Base-by-base conservation (phyloP, 2,113 vertebrate genomes). In the Silurus asotus region DNA sequence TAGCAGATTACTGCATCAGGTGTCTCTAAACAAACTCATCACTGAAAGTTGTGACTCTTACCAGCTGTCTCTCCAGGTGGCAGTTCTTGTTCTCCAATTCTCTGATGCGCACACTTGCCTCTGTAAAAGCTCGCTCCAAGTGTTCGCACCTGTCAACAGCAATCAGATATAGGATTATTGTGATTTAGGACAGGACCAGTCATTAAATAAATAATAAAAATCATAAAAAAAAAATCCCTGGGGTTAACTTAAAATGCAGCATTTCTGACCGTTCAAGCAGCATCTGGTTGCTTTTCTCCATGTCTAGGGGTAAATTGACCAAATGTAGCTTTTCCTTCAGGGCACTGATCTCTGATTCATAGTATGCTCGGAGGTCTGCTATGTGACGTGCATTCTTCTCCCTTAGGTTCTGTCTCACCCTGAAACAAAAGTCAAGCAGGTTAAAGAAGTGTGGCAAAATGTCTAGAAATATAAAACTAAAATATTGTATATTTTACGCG, bases 311-410 rank as follows among this genome's bases (percentile, higher is more conserved):
- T 90, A 93, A 90, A 14, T 95, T 95, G 88, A 90, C 92, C 80
- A 94, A 93, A 77, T 96, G 92, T 76, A 99, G 94, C 88, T 96
- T 95, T 89, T 98, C 96, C 84, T 95, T 95, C 53, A 99, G 90
- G 84, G 90, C 92, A 48, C 93, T 93, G 81, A 99, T 97, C 94
- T 99, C 98, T 0, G 95, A 94, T 70, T 99, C 97, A 19, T 99
- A 99, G 91, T 99, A 99, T 0, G 96, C 96, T 64, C 96, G 97
- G 10, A 99, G 94, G 64, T 99, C 97, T 0, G 97, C 96, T 13
- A 99, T 87, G 58, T 99, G 98, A 1, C 97, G 95, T 5, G 96
- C 94, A 1, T 98, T 97, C 78, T 99, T 99, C 83, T 99, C 97
- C 88, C 97, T 96, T 93, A 99, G 92, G 92, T 95, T 98, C 92